A percentile compares a stretch with the other conserved stretches of the same genome.
Conservation (phyloP, 2,888 invertebrate species). For the Eupithecia subumbrata region DNA sequence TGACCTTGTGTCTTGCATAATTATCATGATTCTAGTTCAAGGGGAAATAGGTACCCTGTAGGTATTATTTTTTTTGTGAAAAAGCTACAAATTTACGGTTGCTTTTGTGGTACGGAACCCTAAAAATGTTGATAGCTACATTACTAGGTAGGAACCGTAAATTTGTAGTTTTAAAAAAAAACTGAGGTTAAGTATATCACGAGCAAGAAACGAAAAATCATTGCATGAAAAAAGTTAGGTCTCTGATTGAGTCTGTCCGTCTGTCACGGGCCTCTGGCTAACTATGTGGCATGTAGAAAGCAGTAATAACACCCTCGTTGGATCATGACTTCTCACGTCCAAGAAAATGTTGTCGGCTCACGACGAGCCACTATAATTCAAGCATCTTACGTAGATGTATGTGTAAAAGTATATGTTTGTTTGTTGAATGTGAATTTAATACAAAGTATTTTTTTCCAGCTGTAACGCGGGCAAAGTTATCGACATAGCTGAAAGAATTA, state of each 20-base stretch:
- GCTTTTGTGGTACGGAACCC: too few species aligned
- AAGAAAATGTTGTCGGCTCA: conserved; percentile 54
- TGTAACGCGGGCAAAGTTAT: too few species aligned
- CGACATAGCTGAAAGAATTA: too few species aligned
- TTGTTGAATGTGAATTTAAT: not conserved
- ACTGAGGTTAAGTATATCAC: too few species aligned
- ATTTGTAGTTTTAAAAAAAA: too few species aligned
- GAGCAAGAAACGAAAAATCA: not conserved
- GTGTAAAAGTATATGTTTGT: not conserved
- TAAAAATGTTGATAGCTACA: not conserved
- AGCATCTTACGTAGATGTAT: conserved; percentile 46
- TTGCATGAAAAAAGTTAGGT: not conserved
- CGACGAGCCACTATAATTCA: conserved; percentile 69
- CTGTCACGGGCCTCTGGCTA: conserved; percentile 18
- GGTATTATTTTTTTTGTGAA: too few species aligned
- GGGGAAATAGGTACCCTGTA: too few species aligned
- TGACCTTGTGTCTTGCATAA: too few species aligned
- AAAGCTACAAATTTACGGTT: too few species aligned
- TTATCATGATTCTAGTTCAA: too few species aligned
- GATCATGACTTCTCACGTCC: conserved; percentile 56
- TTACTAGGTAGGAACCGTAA: too few species aligned
- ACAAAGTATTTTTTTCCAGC: not conserved
- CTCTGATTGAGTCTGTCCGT: not conserved
- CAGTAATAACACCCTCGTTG: conserved; percentile 37
- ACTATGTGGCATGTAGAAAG: conserved; percentile 41